Conservation (phyloP, 2,797 vertebrate genomes). For the Triplophysa yarkandensis region DNA sequence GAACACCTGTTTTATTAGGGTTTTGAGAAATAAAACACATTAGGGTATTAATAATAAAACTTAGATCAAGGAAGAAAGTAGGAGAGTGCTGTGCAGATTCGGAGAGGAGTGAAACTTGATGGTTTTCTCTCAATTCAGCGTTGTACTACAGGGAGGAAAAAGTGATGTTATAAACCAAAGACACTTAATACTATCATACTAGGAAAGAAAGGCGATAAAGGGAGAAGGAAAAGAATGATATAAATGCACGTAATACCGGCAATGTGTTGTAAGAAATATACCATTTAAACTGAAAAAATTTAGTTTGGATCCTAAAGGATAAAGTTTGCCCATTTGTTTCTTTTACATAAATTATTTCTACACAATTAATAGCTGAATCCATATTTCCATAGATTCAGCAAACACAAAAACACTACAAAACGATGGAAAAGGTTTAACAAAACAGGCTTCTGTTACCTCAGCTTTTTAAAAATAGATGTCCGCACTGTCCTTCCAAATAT, state of each 20-base stretch:
- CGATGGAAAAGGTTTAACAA: neutral
- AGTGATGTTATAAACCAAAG: constrained; percentile 10
- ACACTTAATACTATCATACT: constrained; percentile 21
- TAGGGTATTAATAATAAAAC: neutral
- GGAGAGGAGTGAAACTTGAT: neutral
- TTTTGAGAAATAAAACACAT: neutral
- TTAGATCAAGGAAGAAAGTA: neutral
- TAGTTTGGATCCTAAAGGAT: neutral
- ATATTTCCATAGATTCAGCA: neutral
- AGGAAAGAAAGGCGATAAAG: constrained; percentile 2
- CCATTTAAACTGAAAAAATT: neutral
- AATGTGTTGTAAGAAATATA: neutral
- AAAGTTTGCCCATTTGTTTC: neutral
- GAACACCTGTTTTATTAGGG: neutral
- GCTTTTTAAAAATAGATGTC: constrained; percentile 1
- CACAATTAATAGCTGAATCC: neutral
- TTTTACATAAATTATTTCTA: neutral
- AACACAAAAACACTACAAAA: neutral
- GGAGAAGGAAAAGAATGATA: neutral
- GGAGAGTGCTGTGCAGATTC: neutral
- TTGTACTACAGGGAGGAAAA: constrained; percentile 43
- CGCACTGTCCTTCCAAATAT: constrained; percentile 8
- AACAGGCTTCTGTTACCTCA: neutral
- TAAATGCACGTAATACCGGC: neutral
- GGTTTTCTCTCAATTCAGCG: constrained; percentile 33